Evolutionary conservation across 2,113 vertebrate species (phyloP), one percentile per base, ranked within the genome.

Genomic region (Calyptommatus sinebrachiatus): DNA sequence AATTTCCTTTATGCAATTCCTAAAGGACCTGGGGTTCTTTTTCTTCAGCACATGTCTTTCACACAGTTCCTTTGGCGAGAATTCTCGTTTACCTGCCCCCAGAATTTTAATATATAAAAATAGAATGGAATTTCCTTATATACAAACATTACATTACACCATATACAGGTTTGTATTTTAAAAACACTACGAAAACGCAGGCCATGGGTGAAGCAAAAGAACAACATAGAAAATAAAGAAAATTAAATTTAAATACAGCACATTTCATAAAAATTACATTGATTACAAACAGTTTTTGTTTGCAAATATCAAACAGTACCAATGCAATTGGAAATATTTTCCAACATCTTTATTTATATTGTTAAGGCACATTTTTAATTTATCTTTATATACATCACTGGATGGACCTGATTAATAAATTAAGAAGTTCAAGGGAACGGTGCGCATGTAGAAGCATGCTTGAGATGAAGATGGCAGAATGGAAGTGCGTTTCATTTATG

Each of bases 201-300:
- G 92, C 93, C 79, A 84, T 89, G 92, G 85, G 87, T 89, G 85
- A 95, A 93, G 83, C 31, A 76, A 95, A 93, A 87, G 72, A 31
- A 35, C 65, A 69, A 71, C 82, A 81, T 79, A 88, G 24, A 85
- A 46, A 41, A 41, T 41, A 41, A 48, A 21, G 63, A 66, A 89
- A 91, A 63, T 93, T 91, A 96, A 95, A 95, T 94, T 93, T 91
- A 96, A 95, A 95, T 95, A 95, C 94, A 85, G 88, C 94, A 95
- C 94, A 94, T 95, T 95, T 96, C 94, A 95, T 96, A 96, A 96
- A 96, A 96, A 95, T 95, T 95, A 96, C 94, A 91, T 93, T 89
- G 93, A 91, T 92, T 94, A 94, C 94, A 93, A 91, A 93, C 89
- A 92, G 77, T 88, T 86, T 83, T 93, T 91, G 94, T 95, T 94